phyloP scores from a whole-genome alignment of 2,113 vertebrate genomes.

The Oncorhynchus tshawytscha region DNA sequence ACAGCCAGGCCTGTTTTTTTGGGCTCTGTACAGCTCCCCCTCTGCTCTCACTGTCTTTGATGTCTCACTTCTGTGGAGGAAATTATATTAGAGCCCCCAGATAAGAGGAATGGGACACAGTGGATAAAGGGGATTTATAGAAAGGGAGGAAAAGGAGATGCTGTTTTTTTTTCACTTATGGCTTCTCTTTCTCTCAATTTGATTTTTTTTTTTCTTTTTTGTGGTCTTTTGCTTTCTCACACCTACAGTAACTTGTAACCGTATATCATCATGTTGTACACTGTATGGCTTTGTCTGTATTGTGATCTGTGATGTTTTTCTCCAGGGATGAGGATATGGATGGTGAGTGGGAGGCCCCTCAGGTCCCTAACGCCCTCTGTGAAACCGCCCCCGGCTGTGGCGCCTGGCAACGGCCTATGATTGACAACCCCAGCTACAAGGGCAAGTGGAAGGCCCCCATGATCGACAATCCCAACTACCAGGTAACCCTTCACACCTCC shows the following conservation, averaged over 20 bases:
- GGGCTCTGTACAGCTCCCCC: too few species aligned
- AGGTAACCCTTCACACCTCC: slow-evolving; percentile 70
- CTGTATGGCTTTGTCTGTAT: background rate
- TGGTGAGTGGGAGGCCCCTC: slow-evolving; percentile 97
- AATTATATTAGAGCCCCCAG: slow-evolving; percentile 29
- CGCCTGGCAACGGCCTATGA: slow-evolving; percentile 87
- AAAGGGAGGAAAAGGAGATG: background rate
- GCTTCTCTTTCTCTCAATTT: background rate
- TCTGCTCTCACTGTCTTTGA: background rate
- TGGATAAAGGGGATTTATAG: background rate
- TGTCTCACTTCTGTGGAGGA: slow-evolving; percentile 23
- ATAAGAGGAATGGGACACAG: background rate
- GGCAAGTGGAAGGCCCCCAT: slow-evolving; percentile 98
- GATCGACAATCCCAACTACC: slow-evolving; percentile 98
- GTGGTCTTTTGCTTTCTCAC: too few species aligned
- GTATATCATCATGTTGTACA: background rate
- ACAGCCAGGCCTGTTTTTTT: background rate
- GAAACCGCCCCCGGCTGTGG: slow-evolving; percentile 92
- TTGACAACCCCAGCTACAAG: slow-evolving; percentile 95
- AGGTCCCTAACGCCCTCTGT: slow-evolving; percentile 91
- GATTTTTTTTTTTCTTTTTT: background rate
- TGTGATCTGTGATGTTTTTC: background rate
- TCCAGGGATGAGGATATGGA: slow-evolving; percentile 98
- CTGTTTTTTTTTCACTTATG: background rate
- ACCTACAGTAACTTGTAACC: too few species aligned